Base-by-base conservation (phyloP, 1,140 invertebrate species). In the Ceratina australensis region DNA sequence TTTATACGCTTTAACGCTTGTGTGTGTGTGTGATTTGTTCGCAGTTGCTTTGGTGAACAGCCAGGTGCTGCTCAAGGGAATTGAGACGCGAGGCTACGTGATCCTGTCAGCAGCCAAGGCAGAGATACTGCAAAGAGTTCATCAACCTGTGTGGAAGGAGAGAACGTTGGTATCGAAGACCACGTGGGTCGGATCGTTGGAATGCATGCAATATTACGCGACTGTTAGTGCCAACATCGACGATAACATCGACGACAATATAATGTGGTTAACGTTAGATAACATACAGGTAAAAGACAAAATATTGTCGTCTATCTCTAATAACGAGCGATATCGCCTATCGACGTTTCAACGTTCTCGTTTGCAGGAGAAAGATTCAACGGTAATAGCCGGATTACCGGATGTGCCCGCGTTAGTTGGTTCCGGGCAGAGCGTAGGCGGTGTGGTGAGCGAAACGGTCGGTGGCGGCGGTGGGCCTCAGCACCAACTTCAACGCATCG, bases 201-300 rank as follows among this genome's bases (percentile, higher is more conserved):
- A 99, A 89, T 98, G 98, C 91, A 99, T 99, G 98, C 98, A 99
- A 94, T 99, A 99, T 92, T 99, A 99, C 93, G 98, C 98, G 2
- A 99, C 98, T 42, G 98, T 99, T 33, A 97, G 96, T 89, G 93
- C 94, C 0, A 96, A 96, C 52, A 96, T 96, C 16, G 95, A 96
- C 86, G 94, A 95, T 54, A 96, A 97, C 91, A 95, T 95, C 16
- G 88, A 93, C 93, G 97, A 98, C 82, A 97, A 98, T 89, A 98
- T 99, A 80, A 97, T 98, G 93, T 99, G 98, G 98, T 93, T 99
- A 68, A 97, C 95, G 3, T 94, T 98, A 28, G 97, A 99, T 82
- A 97, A 98, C 86, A 98, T 98, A 66, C 96, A 97, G 77, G 90
- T 91, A 81, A 73, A 63, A 65, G 15, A 5, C 33, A 22, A 3